Conservation (phyloP, 2,113 vertebrate genomes). For the Centropristis striata region DNA sequence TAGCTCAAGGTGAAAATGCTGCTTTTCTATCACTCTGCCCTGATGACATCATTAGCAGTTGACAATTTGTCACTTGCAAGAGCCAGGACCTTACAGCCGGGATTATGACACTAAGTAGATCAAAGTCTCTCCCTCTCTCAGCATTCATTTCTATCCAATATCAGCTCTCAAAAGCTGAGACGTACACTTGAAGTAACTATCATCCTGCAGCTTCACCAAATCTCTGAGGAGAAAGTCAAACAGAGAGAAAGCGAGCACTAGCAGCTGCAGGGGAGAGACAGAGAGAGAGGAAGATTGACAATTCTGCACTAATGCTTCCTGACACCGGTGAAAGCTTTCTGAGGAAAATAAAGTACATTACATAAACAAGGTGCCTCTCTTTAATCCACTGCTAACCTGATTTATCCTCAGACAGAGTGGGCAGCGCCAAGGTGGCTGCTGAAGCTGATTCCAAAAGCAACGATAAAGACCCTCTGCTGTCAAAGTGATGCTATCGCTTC, state of each 20-base stretch:
- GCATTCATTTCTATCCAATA: slow-evolving; percentile 39
- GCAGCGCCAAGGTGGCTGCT: slow-evolving; percentile 12
- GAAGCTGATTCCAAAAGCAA: slow-evolving; percentile 28
- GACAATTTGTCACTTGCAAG: slow-evolving; percentile 52
- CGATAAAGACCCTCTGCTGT: slow-evolving; percentile 49
- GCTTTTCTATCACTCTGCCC: slow-evolving; percentile 15
- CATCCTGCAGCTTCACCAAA: slow-evolving; percentile 59
- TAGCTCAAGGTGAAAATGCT: slow-evolving; percentile 27
- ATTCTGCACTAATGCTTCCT: slow-evolving; percentile 63
- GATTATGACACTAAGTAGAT: slow-evolving; percentile 55
- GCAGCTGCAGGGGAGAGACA: slow-evolving; percentile 11
- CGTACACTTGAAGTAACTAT: slow-evolving; percentile 31
- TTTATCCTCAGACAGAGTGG: slow-evolving; percentile 50
- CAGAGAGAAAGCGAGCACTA: not conserved
- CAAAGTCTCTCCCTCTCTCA: slow-evolving; percentile 26
- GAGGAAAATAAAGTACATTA: slow-evolving; percentile 65
- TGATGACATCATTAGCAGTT: slow-evolving; percentile 48
- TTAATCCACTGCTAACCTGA: slow-evolving; percentile 74
- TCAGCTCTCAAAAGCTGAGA: slow-evolving; percentile 43
- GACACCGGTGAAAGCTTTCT: slow-evolving; percentile 60
- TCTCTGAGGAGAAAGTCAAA: slow-evolving; percentile 52
- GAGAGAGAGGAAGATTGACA: slow-evolving; percentile 47
- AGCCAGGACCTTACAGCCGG: slow-evolving; percentile 39
- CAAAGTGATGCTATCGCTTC: slow-evolving; percentile 10
- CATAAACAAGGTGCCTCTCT: slow-evolving; percentile 64